Conservation (phyloP, 1,140 invertebrate species). For the Drosophila repleta region DNA sequence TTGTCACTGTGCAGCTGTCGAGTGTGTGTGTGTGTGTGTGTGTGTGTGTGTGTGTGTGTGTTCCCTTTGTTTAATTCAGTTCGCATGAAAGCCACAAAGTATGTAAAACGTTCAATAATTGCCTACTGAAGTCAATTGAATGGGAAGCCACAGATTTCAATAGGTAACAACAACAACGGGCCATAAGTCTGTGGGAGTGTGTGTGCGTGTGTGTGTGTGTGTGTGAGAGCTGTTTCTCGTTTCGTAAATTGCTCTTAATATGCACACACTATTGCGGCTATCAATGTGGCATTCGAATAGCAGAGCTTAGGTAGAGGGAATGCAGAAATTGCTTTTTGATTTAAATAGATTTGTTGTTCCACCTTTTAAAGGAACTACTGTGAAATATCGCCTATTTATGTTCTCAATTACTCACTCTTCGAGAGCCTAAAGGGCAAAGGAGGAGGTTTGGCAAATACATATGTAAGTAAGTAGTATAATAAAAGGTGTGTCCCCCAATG, state of each 20-base stretch:
- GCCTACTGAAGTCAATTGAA: constrained; percentile 26
- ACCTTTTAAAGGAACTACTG: too few species aligned
- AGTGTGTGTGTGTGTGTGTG: background rate
- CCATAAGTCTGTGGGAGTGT: background rate
- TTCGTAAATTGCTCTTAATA: background rate
- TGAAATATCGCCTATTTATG: too few species aligned
- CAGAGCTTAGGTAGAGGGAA: too few species aligned
- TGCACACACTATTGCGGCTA: constrained; percentile 2
- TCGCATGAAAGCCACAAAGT: constrained; percentile 22
- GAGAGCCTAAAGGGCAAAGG: too few species aligned
- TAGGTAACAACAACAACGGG: constrained; percentile 14
- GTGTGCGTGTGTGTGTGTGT: constrained; percentile 1
- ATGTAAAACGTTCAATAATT: constrained; percentile 33
- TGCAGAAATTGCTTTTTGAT: too few species aligned
- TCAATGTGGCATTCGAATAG: constrained; percentile 2
- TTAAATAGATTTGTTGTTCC: too few species aligned
- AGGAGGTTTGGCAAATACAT: too few species aligned
- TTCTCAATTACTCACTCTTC: too few species aligned
- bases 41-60: constrained; percentile 1
- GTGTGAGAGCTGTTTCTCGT: background rate
- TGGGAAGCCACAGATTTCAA: constrained; percentile 19
- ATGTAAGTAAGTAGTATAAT: too few species aligned
- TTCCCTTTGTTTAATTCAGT: constrained; percentile 21
- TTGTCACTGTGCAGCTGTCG: constrained; percentile 15
- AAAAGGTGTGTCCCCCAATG: too few species aligned